Base-by-base conservation (phyloP, 2,113 vertebrate species). In the Nannobrachium achirus region DNA sequence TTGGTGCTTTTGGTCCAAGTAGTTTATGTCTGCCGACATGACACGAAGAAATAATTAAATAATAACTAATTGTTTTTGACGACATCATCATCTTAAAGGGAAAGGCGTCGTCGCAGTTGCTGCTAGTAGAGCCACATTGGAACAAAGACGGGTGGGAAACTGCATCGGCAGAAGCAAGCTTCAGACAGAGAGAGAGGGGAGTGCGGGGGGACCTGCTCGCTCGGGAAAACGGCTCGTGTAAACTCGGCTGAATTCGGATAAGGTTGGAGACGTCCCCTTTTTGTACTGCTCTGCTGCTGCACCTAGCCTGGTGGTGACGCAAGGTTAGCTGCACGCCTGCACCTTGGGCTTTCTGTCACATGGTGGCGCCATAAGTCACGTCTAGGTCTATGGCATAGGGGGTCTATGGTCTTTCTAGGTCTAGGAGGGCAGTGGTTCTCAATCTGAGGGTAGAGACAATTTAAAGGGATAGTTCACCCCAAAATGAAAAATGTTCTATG, bases 331-430 rank as follows among this genome's bases (percentile, higher is more conserved):
- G 25, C n/a, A n/a, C 25, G 45, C 9, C 62, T 57, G 63, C 46
- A 16, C n/a, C 7, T 38, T 62, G 0, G 14, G 20, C 10, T 33
- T 18, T 65, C 68, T 63, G 69, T 78, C 88, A 40, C 86, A 56
- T 75, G 84, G 74, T 78, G 86, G 82, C 63, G 84, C 71, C 81
- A 79, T 73, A 73, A 56, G 70, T 84, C 82, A 71, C 4, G 46
- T n/a, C n/a, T n/a, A n/a, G n/a, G 3, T 16, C 19, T 63, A 41
- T 15, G 48, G 13, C 16, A n/a, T n/a, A n/a, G n/a, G n/a, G n/a
- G n/a, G n/a, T n/a, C n/a, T n/a, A n/a, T n/a, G n/a, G n/a, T n/a
- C n/a, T n/a, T n/a, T n/a, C n/a, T n/a, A n/a, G n/a, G n/a, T n/a
- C n/a, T n/a, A 33, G 6, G 25, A 33, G 25, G 25, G 25, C 25